Base-by-base conservation (phyloP, 2,797 vertebrate species). In the Odontamblyopus rebecca region DNA sequence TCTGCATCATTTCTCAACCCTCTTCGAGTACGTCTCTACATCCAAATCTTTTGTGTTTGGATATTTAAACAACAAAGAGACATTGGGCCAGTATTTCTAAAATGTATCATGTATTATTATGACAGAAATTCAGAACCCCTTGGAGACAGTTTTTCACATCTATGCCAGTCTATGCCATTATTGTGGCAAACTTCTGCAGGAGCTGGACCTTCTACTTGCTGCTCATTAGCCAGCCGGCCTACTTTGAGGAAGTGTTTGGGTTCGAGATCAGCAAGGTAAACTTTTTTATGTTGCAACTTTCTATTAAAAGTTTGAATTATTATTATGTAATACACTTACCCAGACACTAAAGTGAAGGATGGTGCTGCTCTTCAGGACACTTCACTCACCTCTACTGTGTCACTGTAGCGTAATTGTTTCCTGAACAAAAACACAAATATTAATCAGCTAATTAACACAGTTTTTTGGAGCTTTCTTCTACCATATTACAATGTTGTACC, bases 151-250 rank as follows among this genome's bases (percentile, higher is more conserved):
- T 98, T 86, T 97, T 97, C 83, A 96, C 96, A 0, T 97, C 96
- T 61, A 97, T 98, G 96, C 96, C 96, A 0, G 96, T 97, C 5
- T 97, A 97, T 0, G 96, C 96, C 86, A 98, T 98, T 82, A 96
- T 98, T 0, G 96, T 98, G 73, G 96, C 96, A 8, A 97, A 97
- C 84, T 98, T 98, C 89, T 98, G 96, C 92, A 91, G 96, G 64
- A 97, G 96, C 76, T 98, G 96, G 96, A 98, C 96, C 0, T 97
- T 97, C 91, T 98, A 98, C 83, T 78, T 98, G 88, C 94, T 98
- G 13, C 95, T 97, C 60, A 98, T 97, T 89, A 97, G 96, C 80
- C 96, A 98, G 82, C 96, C 96, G 0, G 96, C 96, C 6, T 98
- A 98, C 86, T 97, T 98, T 6, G 95, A 98, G 88, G 96, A 97